Percentiles rank a stretch among this genome's conserved stretches.
phyloP scores from a whole-genome alignment of 2,113 vertebrate species.

The Siniperca chuatsi region DNA sequence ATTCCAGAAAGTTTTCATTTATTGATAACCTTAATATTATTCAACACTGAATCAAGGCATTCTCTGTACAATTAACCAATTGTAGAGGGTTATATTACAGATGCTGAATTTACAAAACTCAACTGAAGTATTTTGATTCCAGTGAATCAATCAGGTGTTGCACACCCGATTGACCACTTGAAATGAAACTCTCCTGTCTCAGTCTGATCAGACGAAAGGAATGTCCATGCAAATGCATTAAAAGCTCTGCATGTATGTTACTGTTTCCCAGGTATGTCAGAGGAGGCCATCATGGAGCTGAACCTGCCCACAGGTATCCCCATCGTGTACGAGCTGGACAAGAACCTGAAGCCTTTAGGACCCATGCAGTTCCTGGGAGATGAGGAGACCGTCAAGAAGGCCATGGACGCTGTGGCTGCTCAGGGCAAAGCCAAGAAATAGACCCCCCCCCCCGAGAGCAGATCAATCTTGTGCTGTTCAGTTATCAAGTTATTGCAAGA shows the following conservation, averaged over 20 bases:
- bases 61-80: background rate
- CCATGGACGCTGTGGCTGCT: constrained; percentile 98
- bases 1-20: background rate
- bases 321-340: constrained; percentile 95
- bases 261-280: constrained; percentile 87
- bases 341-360: constrained; percentile 95
- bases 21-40: background rate
- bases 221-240: background rate
- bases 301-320: constrained; percentile 98
- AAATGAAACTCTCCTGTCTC: background rate
- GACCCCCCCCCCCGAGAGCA: constrained; percentile 39
- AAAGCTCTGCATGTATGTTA: background rate
- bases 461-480: constrained; percentile 40
- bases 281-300: constrained; percentile 98
- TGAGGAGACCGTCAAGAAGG: constrained; percentile 95
- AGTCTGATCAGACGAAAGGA: background rate
- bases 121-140: too few relatives aligned
- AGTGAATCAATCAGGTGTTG: background rate
- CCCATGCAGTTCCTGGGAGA: constrained; percentile 96
- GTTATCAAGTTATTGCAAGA: constrained; percentile 33
- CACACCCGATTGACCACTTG: background rate
- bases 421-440: constrained; percentile 92
- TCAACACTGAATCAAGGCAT: background rate
- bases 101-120: background rate
- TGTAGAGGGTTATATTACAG: background rate